Conservation (phyloP, 2,113 vertebrate species). For the Podarcis muralis region DNA sequence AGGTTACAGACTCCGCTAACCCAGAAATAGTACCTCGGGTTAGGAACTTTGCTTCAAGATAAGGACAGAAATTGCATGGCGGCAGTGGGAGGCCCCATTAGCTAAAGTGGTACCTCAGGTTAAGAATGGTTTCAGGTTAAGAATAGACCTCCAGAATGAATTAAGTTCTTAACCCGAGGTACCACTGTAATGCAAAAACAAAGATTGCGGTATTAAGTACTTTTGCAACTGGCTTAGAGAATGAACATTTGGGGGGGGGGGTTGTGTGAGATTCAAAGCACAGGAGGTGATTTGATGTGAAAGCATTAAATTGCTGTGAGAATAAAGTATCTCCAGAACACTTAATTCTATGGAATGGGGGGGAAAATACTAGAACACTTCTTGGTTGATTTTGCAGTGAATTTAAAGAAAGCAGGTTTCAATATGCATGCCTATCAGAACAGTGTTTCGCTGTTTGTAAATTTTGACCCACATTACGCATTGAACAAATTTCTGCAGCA, state of each 20-base stretch:
- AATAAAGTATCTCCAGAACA: not conserved
- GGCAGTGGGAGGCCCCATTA: no score
- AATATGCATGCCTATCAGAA: not conserved
- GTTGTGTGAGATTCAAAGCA: not conserved
- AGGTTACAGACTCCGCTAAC: no score
- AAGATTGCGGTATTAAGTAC: no score
- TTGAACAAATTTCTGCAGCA: not conserved
- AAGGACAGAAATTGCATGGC: no score
- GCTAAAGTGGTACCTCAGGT: no score
- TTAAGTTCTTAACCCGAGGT: no score
- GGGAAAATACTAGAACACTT: not conserved
- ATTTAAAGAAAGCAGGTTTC: not conserved
- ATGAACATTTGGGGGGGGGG: not conserved
- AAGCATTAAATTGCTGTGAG: not conserved
- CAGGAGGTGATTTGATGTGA: not conserved
- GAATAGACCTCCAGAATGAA: no score
- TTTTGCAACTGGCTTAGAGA: not conserved
- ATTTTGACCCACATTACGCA: not conserved
- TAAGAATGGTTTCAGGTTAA: no score
- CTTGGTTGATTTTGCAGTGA: not conserved
- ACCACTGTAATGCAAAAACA: not conserved
- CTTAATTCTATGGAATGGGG: not conserved
- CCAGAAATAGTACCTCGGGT: no score
- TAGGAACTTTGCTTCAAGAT: no score
- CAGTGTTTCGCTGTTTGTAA: not conserved